Percentiles rank a stretch among this genome's conserved stretches.
Conservation (phyloP, 2,888 invertebrate genomes). For the Pammene fasciana region DNA sequence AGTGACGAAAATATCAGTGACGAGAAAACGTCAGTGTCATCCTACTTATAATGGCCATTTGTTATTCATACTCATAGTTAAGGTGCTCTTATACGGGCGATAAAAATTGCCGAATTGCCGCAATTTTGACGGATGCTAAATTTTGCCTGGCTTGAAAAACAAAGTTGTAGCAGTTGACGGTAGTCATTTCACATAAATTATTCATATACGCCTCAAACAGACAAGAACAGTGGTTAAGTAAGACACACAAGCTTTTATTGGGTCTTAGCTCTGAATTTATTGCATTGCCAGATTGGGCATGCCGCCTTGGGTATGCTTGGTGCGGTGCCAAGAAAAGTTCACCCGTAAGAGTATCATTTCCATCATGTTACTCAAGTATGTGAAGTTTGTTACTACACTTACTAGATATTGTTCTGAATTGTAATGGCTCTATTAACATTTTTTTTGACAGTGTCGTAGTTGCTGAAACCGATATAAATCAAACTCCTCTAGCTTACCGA, state of each 20-base stretch:
- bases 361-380: background rate
- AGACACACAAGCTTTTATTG: slow-evolving; percentile 21
- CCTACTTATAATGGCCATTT: no score
- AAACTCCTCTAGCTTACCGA: no score
- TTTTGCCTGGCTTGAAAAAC: no score
- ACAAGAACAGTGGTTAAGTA: background rate
- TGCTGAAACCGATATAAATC: no score
- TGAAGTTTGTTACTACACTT: background rate
- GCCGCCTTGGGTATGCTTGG: slow-evolving; percentile 32
- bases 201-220: background rate
- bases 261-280: slow-evolving; percentile 20
- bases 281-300: slow-evolving; percentile 22
- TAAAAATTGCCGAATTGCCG: no score
- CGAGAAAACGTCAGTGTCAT: no score
- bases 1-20: no score
- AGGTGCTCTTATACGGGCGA: no score
- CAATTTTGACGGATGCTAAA: no score
- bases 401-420: background rate
- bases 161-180: no score
- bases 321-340: slow-evolving; percentile 32
- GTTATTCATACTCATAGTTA: no score
- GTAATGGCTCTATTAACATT: background rate
- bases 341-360: slow-evolving; percentile 4
- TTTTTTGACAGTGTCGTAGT: background rate
- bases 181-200: background rate